Evolutionary conservation across 2,888 invertebrate genomes (phyloP).

Genomic region (Synanthedon vespiformis): DNA sequence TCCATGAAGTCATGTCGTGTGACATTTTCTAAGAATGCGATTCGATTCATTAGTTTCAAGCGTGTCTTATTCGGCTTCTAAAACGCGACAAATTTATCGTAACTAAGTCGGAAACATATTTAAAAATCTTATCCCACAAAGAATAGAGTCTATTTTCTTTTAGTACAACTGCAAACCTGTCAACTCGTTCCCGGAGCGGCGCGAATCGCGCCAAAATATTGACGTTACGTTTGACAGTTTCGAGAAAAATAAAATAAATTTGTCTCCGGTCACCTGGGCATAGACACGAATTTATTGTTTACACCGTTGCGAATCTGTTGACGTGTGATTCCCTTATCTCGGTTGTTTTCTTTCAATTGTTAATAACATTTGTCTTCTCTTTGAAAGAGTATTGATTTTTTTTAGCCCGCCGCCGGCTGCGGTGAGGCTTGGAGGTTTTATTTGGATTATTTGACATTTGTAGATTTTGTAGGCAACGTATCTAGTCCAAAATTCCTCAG

Average conservation of each 20-base stretch:
- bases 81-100: constrained; percentile 1
- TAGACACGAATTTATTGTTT: constrained; percentile 23
- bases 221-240: constrained; percentile 49
- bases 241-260: constrained; percentile 20
- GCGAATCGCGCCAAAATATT: constrained; percentile 62
- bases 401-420: no score
- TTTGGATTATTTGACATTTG: no score
- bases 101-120: no score
- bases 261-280: constrained; percentile 37
- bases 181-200: constrained; percentile 40
- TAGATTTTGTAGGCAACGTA: no score
- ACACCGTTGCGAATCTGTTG: constrained; percentile 36
- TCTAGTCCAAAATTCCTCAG: no score
- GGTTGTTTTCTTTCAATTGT: constrained; percentile 2
- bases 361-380: constrained; percentile 5
- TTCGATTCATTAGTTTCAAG: constrained; percentile 41
- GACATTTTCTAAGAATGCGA: constrained; percentile 6
- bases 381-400: neutral
- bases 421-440: no score
- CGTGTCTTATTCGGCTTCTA: constrained; percentile 44
- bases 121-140: no score
- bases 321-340: constrained; percentile 8
- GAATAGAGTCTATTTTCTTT: no score
- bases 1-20: no score
- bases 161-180: no score